These are phyloP conservation scores for Synaphobranchus kaupii DNA, from an alignment of 2,797 vertebrate species.

Conservation along the genomic window DNA sequence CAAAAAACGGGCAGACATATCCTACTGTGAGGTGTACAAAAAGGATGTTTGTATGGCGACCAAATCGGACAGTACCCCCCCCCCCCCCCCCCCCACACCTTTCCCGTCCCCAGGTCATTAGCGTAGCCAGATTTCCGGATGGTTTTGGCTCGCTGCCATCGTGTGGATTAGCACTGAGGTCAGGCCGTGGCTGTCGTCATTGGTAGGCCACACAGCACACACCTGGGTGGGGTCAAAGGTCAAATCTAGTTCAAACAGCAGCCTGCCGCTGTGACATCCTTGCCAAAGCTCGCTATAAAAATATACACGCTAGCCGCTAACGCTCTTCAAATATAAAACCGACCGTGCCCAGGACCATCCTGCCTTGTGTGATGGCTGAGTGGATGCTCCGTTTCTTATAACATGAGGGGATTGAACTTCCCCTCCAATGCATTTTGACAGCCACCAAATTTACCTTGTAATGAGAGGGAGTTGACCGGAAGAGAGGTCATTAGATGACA, in stretches of 20 bases:
- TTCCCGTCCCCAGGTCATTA: neutral
- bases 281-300: no score
- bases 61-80: no score
- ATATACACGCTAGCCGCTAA: no score
- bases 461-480: slow-evolving; percentile 37
- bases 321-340: no score
- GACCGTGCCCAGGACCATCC: neutral
- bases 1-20: no score
- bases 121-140: neutral
- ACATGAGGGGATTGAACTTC: slow-evolving; percentile 42
- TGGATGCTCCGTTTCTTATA: slow-evolving; percentile 36
- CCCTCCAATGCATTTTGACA: slow-evolving; percentile 40
- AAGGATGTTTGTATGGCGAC: no score
- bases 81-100: no score
- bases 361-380: slow-evolving; percentile 35
- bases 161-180: slow-evolving; percentile 64
- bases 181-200: slow-evolving; percentile 59
- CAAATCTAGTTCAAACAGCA: slow-evolving; percentile 64
- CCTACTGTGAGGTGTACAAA: no score
- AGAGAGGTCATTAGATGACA: slow-evolving; percentile 35
- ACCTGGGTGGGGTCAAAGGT: slow-evolving; percentile 51
- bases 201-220: slow-evolving; percentile 61
- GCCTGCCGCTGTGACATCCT: slow-evolving; percentile 32
- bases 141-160: slow-evolving; percentile 57
- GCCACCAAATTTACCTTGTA: slow-evolving; percentile 41